Conservation (phyloP, 2,113 vertebrate species). For the Rhinichthys klamathensis region DNA sequence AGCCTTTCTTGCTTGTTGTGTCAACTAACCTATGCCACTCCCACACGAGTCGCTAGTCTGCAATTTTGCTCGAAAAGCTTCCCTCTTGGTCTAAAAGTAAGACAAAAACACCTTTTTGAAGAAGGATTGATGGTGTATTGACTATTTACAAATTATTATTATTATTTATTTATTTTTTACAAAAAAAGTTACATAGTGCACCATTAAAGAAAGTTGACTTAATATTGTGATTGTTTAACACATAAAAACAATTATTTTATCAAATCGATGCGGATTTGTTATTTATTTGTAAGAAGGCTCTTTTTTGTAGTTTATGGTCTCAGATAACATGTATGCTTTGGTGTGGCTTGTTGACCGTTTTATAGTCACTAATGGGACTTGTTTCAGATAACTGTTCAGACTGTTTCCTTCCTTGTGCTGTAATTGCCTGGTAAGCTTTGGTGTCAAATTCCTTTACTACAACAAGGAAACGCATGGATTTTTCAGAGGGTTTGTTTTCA, state of each 20-base stretch:
- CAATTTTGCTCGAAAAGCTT: too few species aligned
- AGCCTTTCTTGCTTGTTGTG: too few species aligned
- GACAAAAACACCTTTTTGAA: too few species aligned
- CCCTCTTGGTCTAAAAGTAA: too few species aligned
- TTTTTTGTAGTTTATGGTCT: not conserved
- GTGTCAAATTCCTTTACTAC: slow-evolving; percentile 1
- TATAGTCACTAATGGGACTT: slow-evolving; percentile 3
- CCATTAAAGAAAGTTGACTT: not conserved
- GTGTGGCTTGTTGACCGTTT: not conserved
- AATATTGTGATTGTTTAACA: not conserved
- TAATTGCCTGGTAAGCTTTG: slow-evolving; percentile 4
- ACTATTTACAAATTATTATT: too few species aligned
- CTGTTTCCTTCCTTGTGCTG: not conserved
- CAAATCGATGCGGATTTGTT: not conserved
- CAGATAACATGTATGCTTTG: not conserved
- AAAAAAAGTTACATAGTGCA: too few species aligned
- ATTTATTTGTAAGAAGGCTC: not conserved
- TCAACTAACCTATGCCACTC: too few species aligned
- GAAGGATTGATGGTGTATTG: too few species aligned
- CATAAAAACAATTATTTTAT: not conserved
- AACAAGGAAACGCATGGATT: not conserved
- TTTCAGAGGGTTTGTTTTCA: slow-evolving; percentile 21
- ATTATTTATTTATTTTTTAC: too few species aligned
- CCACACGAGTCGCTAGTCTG: too few species aligned
- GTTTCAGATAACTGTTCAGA: not conserved